These are phyloP conservation scores for Oceanites oceanicus DNA, from an alignment of 2,113 vertebrate genomes.

Conservation along the genomic window DNA sequence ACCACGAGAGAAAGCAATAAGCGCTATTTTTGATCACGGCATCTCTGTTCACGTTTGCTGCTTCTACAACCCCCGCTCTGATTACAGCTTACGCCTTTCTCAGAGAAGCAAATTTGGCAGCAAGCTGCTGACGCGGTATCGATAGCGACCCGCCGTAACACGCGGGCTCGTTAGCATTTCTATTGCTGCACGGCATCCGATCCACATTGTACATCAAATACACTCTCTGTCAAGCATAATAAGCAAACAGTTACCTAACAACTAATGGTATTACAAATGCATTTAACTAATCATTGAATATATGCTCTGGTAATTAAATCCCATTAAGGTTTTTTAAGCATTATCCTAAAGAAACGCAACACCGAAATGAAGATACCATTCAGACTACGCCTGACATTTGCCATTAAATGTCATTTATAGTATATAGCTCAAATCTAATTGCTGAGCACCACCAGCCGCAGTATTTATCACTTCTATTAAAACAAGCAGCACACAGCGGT, in stretches of 20 bases:
- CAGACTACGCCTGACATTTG: conserved; percentile 57
- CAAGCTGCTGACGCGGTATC: conserved; percentile 31
- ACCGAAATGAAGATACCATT: not conserved
- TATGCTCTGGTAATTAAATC: conserved; percentile 70
- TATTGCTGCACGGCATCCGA: not conserved
- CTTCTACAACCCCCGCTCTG: not conserved
- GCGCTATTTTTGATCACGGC: not conserved
- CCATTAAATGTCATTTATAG: conserved; percentile 75
- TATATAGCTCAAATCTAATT: conserved; percentile 72
- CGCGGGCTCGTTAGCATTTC: conserved; percentile 33
- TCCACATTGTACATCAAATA: conserved; percentile 36
- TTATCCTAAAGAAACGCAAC: conserved; percentile 28
- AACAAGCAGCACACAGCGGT: conserved; percentile 50
- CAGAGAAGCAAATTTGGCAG: not conserved
- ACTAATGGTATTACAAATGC: conserved; percentile 54
- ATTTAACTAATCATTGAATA: conserved; percentile 64
- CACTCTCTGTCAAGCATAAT: conserved; percentile 32
- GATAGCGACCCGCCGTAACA: not conserved
- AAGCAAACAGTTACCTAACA: conserved; percentile 64
- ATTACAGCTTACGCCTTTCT: conserved; percentile 7
- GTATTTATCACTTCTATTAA: conserved; percentile 67
- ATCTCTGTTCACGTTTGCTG: not conserved
- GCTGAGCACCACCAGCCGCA: conserved; percentile 62
- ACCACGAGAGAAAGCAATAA: not conserved
- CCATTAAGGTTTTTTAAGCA: conserved; percentile 54